Evolutionary conservation across 2,113 vertebrate species (phyloP).

Genomic region (Isurus oxyrinchus): DNA sequence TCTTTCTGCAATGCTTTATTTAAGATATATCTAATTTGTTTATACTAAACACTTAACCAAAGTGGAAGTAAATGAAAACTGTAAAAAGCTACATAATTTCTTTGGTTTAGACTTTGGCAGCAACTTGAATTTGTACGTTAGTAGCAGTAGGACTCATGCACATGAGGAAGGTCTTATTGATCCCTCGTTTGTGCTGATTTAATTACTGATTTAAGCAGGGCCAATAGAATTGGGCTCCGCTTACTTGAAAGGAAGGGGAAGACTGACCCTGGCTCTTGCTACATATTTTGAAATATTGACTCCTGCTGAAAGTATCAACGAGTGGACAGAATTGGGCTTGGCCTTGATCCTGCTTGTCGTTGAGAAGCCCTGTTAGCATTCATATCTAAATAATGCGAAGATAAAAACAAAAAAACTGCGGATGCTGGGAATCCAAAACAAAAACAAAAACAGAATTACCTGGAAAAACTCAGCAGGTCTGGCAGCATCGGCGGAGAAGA

Average conservation of each 20-base stretch:
- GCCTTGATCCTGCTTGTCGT: background rate
- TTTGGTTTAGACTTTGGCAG: background rate
- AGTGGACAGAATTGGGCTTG: background rate
- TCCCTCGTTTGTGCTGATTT: background rate
- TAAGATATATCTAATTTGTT: background rate
- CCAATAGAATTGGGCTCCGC: background rate
- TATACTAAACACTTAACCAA: background rate
- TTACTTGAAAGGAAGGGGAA: background rate
- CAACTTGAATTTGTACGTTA: background rate
- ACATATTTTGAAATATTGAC: background rate
- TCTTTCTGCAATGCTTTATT: background rate
- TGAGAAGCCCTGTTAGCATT: background rate
- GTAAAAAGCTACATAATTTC: background rate
- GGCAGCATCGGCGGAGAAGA: too few relatives aligned
- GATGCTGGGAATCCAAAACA: too few relatives aligned
- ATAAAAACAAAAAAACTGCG: too few relatives aligned
- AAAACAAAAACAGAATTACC: too few relatives aligned
- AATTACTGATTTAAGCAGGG: background rate
- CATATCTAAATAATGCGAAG: background rate
- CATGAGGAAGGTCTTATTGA: too few relatives aligned
- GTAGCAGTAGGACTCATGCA: background rate
- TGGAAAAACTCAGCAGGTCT: too few relatives aligned
- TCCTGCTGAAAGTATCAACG: background rate
- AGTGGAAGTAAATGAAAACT: background rate
- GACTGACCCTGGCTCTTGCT: background rate